Evolutionary conservation across 2,797 vertebrate species (phyloP), one percentile per base, ranked within the genome.

Genomic region (Ambastaia sidthimunki): DNA sequence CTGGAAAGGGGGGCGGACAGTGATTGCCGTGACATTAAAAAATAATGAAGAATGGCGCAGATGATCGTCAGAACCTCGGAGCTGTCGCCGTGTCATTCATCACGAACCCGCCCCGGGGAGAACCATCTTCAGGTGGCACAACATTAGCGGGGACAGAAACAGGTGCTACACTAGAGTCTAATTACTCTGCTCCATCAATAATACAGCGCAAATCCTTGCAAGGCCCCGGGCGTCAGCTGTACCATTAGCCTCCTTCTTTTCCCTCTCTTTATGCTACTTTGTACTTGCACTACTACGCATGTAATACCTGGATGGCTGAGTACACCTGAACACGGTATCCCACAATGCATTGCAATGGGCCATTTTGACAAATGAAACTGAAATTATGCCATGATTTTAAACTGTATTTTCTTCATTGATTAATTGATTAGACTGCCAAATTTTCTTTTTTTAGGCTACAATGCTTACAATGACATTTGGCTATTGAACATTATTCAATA

Each of bases 131-230:
- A 90, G 87, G 87, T 88, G 85, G 84, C 89, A 88, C 91, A 88
- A 86, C 91, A 90, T 93, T 90, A 87, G 85, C 80, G 54, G 74
- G 87, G 87, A 90, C 83, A 87, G 90, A 91, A 93, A 93, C 93
- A 94, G 93, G 92, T 94, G 93, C 89, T 88, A 63, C 82, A 82
- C 78, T 90, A 89, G 87, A 89, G 89, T 89, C 85, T 92, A 93
- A 94, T 93, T 91, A 93, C 90, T 90, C 90, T 90, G 83, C 90
- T 92, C 92, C 90, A 93, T 93, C 90, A 93, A 92, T 94, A 93
- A 93, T 92, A 91, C 87, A 82, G 57, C 62, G 88, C 80, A 88
- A 85, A 90, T 83, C 85, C 85, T 37, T 47, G 21, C 77, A 44
- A 16, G 34, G 48, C 69, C 52, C 55, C n/a, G 25, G 70, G 78